phyloP scores from a whole-genome alignment of 1,140 invertebrate genomes.

The Saxidomus purpurata region DNA sequence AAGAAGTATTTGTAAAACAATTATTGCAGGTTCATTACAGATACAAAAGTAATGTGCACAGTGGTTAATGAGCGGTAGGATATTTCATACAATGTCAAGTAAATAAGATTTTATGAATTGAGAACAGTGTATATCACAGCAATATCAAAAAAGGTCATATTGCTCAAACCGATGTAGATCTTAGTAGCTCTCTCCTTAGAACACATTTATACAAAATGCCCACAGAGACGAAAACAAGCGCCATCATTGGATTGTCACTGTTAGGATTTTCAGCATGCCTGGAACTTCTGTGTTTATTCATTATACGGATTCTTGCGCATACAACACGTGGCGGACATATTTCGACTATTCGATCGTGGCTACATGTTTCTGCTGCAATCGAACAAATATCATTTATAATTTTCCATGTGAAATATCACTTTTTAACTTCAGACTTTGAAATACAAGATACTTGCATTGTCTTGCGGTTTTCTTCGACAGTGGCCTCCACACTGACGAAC shows the following conservation, averaged over 20 bases:
- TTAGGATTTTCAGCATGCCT: not conserved
- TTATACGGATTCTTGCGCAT: slow-evolving; percentile 1
- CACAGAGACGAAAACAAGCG: not conserved
- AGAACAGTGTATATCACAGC: no score
- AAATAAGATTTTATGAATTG: no score
- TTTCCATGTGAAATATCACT: slow-evolving; percentile 39
- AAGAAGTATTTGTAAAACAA: no score
- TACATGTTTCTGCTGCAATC: not conserved
- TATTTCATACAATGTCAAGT: no score
- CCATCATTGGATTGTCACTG: not conserved
- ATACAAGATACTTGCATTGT: slow-evolving; percentile 9
- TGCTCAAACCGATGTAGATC: no score
- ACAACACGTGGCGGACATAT: slow-evolving; percentile 16
- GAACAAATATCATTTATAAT: slow-evolving; percentile 20
- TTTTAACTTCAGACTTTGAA: slow-evolving; percentile 20
- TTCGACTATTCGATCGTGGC: slow-evolving; percentile 38
- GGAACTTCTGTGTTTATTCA: not conserved
- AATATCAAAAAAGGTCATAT: no score
- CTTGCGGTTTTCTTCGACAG: not conserved
- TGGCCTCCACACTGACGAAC: slow-evolving; percentile 12
- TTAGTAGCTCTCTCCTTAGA: no score
- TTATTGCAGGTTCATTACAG: no score
- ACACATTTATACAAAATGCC: no score
- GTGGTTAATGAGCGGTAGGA: no score
- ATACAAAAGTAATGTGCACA: no score